Percentiles rank a stretch among this genome's conserved stretches.
phyloP scores from a whole-genome alignment of 2,113 vertebrate species.

The Hyla sarda region DNA sequence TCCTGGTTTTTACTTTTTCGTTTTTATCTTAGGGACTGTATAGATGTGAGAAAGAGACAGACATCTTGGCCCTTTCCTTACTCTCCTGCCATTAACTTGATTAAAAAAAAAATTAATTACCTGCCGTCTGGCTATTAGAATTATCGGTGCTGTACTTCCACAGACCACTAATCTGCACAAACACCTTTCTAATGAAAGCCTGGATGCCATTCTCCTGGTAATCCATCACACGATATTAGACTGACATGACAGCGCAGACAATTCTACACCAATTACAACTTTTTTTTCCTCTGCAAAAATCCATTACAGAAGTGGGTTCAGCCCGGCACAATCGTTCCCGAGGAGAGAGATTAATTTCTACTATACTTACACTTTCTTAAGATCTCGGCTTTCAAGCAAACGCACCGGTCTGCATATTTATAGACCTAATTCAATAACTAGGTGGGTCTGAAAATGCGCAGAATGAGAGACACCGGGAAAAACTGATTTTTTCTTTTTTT shows the following conservation, averaged over 20 bases:
- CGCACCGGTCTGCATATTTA: not conserved
- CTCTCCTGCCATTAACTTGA: constrained; percentile 50
- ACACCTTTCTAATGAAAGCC: constrained; percentile 53
- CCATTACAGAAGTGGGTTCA: constrained; percentile 27
- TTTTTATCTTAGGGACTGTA: not conserved
- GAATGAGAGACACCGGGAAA: not conserved
- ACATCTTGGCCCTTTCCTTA: not conserved
- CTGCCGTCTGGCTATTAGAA: constrained; percentile 43
- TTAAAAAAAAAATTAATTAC: constrained; percentile 52
- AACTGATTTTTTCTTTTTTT: too few species aligned
- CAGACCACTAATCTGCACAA: constrained; percentile 54
- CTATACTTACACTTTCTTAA: not conserved
- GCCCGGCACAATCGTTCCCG: not conserved
- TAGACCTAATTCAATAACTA: not conserved
- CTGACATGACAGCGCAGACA: constrained; percentile 38
- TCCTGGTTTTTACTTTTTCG: not conserved
- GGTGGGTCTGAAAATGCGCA: not conserved
- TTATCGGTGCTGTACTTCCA: constrained; percentile 37
- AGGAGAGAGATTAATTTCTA: not conserved
- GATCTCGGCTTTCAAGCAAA: not conserved
- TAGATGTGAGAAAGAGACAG: not conserved
- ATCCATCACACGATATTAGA: constrained; percentile 50
- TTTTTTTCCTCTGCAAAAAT: constrained; percentile 8
- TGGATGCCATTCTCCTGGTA: constrained; percentile 36
- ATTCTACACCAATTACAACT: constrained; percentile 38